Evolutionary conservation across 92 coral and sea anemone genomes (phyloP).

Genomic region (Porites rus): DNA sequence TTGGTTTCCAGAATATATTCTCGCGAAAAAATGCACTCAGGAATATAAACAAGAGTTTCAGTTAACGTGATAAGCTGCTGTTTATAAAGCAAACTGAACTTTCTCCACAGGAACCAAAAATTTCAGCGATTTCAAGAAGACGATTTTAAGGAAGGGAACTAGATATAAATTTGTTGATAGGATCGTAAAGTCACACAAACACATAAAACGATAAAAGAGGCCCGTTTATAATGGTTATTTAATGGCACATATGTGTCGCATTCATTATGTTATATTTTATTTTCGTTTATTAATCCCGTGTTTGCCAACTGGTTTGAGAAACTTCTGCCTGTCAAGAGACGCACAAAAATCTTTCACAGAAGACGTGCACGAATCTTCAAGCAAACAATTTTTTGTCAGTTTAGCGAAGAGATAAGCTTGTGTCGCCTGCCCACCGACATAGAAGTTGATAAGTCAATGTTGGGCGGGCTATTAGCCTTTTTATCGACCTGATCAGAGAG

Average conservation of each 20-base stretch:
- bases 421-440: constrained; percentile 38
- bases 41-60: constrained; percentile 14
- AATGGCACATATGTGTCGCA: background rate
- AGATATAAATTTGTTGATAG: background rate
- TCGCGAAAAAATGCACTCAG: constrained; percentile 25
- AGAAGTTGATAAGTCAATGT: background rate
- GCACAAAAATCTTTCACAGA: background rate
- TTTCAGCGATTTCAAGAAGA: background rate
- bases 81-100: constrained; percentile 21
- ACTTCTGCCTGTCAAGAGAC: background rate
- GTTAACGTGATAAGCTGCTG: constrained; percentile 10
- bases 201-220: background rate
- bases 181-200: constrained; percentile 19
- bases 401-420: background rate
- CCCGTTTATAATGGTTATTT: constrained; percentile 1
- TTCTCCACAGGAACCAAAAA: constrained; percentile 10
- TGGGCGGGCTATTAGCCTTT: background rate
- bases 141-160: background rate
- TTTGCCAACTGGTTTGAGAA: no score
- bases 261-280: no score
- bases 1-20: constrained; percentile 14
- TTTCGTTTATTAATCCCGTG: background rate
- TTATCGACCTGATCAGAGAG: constrained; percentile 19
- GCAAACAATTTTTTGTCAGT: background rate
- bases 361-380: constrained; percentile 3